Conservation (phyloP, 2,113 vertebrate species). For the Prietella phreatophila region DNA sequence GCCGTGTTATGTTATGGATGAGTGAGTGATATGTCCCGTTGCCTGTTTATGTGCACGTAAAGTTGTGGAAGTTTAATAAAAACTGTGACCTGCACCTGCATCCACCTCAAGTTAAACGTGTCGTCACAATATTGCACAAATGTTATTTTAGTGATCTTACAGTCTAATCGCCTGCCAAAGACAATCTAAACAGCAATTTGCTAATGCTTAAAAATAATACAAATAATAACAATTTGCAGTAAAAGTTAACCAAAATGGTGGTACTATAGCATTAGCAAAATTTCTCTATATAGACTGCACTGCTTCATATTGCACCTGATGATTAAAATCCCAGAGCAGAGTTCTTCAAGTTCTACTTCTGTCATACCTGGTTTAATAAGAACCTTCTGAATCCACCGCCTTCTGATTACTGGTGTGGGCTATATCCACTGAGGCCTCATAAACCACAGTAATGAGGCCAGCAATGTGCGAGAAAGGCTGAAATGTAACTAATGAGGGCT, state of each 20-base stretch:
- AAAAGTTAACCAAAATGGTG: background rate
- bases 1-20: too few relatives aligned
- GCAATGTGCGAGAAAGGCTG: background rate
- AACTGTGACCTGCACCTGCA: too few relatives aligned
- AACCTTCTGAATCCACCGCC: slow-evolving; percentile 1
- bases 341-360: slow-evolving; percentile 1
- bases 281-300: background rate
- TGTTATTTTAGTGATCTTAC: background rate
- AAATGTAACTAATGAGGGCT: slow-evolving; percentile 36
- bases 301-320: slow-evolving; percentile 21
- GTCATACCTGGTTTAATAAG: slow-evolving; percentile 21
- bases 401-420: slow-evolving; percentile 25
- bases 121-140: background rate
- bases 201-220: background rate
- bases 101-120: too few relatives aligned
- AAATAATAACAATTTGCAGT: background rate
- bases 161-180: background rate
- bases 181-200: background rate
- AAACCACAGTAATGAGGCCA: slow-evolving; percentile 31
- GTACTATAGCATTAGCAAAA: background rate
- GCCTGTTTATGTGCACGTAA: too few relatives aligned
- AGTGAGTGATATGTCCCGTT: too few relatives aligned
- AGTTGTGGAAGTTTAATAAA: too few relatives aligned
- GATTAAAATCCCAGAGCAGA: slow-evolving; percentile 2
- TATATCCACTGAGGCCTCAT: slow-evolving; percentile 22